Conservation (phyloP, 1,140 invertebrate species). For the Tigriopus japonicus region DNA sequence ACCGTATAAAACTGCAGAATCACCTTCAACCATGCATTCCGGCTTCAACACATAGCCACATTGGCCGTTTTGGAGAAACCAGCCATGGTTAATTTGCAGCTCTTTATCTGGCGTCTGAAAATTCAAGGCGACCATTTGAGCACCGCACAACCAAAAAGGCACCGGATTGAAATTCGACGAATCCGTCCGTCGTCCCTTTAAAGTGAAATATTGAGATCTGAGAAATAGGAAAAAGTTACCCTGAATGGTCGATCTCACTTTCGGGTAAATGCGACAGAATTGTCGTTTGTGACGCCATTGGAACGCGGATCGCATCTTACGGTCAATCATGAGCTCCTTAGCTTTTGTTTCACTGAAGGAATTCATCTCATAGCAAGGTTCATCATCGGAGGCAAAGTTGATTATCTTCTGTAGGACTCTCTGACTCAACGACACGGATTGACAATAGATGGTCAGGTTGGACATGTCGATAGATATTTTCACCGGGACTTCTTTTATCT, state of each 20-base stretch:
- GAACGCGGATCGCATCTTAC: neutral
- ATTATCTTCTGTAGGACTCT: neutral
- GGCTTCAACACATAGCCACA: constrained; percentile 4
- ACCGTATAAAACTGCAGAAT: neutral
- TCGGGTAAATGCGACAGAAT: constrained; percentile 3
- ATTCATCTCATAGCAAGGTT: neutral
- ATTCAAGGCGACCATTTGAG: constrained; percentile 6
- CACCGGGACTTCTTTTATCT: neutral
- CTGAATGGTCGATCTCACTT: too few relatives aligned
- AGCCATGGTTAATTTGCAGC: constrained; percentile 5
- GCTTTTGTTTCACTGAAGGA: constrained; percentile 5
- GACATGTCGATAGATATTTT: neutral
- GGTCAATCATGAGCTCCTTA: neutral
- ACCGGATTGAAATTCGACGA: constrained; percentile 6
- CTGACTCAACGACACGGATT: neutral
- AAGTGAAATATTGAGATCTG: neutral
- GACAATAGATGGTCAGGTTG: neutral
- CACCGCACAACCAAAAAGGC: neutral
- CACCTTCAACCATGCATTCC: neutral
- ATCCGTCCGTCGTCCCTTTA: neutral
- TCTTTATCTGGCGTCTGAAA: constrained; percentile 7
- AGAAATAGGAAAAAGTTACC: too few relatives aligned
- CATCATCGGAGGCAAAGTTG: neutral
- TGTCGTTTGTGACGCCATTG: neutral
- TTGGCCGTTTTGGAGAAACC: neutral